Conservation (phyloP, 2,113 vertebrate species). For the Promerops cafer region DNA sequence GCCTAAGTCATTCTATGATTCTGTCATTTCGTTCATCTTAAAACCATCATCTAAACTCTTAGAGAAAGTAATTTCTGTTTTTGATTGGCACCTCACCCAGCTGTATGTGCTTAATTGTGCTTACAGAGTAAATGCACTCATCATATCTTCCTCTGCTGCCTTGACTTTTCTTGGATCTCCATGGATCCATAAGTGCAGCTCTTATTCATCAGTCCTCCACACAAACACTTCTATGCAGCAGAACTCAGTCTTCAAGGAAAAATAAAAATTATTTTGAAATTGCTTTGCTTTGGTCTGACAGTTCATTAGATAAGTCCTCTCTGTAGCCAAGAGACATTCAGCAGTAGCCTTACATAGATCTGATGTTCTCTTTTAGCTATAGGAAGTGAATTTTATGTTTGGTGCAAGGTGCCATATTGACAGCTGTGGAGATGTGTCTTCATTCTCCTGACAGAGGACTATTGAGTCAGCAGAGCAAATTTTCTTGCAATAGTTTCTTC, state of each 20-base stretch:
- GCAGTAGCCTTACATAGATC: not conserved
- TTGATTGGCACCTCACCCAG: not conserved
- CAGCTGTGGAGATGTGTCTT: not conserved
- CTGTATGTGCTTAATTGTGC: not conserved
- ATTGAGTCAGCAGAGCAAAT: not conserved
- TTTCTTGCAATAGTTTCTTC: not conserved
- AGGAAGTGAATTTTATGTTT: not conserved
- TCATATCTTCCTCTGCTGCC: not conserved
- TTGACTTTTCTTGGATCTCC: not conserved
- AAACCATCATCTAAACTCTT: not conserved
- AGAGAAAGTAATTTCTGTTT: not conserved
- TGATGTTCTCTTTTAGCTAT: not conserved
- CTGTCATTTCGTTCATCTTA: not conserved
- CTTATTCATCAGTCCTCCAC: not conserved
- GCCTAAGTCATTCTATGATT: not conserved
- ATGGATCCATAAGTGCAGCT: not conserved
- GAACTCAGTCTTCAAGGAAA: not conserved
- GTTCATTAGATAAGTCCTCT: not conserved
- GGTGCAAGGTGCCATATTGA: not conserved
- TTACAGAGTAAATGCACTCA: not conserved
- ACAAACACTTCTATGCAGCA: not conserved
- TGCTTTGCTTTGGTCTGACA: not conserved
- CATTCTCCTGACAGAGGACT: not conserved
- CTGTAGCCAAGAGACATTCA: not conserved
- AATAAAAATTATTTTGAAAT: not conserved